Conservation (phyloP, 2,797 vertebrate genomes). For the Protosalanx chinensis region DNA sequence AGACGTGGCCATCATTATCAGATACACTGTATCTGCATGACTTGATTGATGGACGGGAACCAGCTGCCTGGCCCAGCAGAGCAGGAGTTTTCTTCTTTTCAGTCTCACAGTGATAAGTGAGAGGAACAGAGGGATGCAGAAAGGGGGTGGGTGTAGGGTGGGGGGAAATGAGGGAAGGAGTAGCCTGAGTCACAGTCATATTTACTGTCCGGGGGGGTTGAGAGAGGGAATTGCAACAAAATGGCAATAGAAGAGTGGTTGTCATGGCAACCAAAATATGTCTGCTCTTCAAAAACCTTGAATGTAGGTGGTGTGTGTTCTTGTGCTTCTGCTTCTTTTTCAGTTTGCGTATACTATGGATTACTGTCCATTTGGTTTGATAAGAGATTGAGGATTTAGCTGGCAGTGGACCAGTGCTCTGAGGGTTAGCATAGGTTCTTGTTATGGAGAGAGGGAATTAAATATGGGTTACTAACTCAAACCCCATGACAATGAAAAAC, state of each 20-base stretch:
- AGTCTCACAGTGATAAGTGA: slow-evolving; percentile 11
- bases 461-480: slow-evolving; percentile 46
- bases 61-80: no score
- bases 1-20: no score
- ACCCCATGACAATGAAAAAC: neutral
- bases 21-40: no score
- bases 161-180: slow-evolving; percentile 41
- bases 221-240: slow-evolving; percentile 47
- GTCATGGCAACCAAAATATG: slow-evolving; percentile 73
- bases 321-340: slow-evolving; percentile 50
- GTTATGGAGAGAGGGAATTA: slow-evolving; percentile 33
- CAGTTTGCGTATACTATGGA: slow-evolving; percentile 57
- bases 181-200: slow-evolving; percentile 61
- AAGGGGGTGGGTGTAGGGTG: neutral
- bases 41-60: no score
- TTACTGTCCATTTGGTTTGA: slow-evolving; percentile 48
- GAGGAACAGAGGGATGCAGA: slow-evolving; percentile 34
- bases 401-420: slow-evolving; percentile 42
- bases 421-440: slow-evolving; percentile 41
- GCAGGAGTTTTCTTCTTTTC: neutral
- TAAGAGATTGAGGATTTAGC: slow-evolving; percentile 30
- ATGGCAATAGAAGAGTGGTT: slow-evolving; percentile 68
- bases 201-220: slow-evolving; percentile 67
- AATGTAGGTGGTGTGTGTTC: slow-evolving; percentile 65
- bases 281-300: slow-evolving; percentile 76